These are phyloP conservation scores for Poicephalus meyeri DNA, from an alignment of 2,113 vertebrate genomes.

Conservation along the genomic window DNA sequence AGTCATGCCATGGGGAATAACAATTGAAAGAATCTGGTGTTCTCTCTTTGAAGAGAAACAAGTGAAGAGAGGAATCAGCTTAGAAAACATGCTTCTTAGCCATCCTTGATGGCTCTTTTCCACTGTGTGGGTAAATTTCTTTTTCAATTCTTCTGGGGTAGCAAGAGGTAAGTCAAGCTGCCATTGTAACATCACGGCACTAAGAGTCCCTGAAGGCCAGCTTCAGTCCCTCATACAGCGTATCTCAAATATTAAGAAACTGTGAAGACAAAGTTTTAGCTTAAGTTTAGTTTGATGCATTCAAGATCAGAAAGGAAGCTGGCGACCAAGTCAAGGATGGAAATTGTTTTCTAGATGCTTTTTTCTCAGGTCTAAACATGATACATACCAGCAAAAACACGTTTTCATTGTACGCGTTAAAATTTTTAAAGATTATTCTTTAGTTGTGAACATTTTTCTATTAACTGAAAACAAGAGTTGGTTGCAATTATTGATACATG, in stretches of 20 bases:
- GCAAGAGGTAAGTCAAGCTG: background rate
- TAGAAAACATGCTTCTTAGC: background rate
- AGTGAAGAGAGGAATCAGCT: no score
- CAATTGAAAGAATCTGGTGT: no score
- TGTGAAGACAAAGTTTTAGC: background rate
- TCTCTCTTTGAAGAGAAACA: no score
- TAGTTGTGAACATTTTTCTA: background rate
- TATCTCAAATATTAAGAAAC: background rate
- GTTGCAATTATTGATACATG: background rate
- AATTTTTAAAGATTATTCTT: background rate
- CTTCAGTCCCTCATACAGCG: background rate
- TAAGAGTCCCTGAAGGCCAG: background rate
- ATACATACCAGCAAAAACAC: background rate
- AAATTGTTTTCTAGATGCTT: background rate
- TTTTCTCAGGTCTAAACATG: background rate
- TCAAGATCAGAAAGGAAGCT: background rate
- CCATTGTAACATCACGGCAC: rapidly evolving
- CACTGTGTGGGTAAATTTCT: background rate
- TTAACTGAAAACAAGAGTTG: background rate
- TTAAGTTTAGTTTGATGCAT: background rate
- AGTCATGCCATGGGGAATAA: no score
- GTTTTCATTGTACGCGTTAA: background rate
- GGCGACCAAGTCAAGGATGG: background rate
- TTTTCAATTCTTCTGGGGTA: background rate
- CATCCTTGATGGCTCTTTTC: background rate